Percentiles rank a stretch among this genome's conserved stretches.
phyloP scores from a whole-genome alignment of 2,797 vertebrate genomes.

The Cryptoblepharus egeriae region DNA sequence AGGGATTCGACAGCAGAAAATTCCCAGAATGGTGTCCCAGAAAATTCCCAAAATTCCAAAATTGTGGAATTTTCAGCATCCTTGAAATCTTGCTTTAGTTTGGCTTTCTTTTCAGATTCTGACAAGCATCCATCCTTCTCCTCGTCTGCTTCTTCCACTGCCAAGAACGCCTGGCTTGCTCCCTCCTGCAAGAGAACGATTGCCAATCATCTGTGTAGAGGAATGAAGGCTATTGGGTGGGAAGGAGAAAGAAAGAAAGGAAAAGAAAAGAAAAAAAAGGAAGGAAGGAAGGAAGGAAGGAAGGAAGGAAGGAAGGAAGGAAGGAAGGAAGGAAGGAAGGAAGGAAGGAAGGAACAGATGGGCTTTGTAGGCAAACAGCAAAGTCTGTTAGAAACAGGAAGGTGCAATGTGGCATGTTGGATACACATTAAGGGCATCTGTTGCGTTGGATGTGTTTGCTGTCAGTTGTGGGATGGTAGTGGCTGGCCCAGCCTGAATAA shows the following conservation, averaged over 20 bases:
- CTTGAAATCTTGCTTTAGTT: slow-evolving; percentile 22
- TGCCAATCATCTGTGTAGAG: slow-evolving; percentile 34
- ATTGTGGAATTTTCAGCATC: slow-evolving; percentile 27
- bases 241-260: too few relatives aligned
- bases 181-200: slow-evolving; percentile 42
- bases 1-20: too few relatives aligned
- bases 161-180: slow-evolving; percentile 24
- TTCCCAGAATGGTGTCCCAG: too few relatives aligned
- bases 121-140: neutral
- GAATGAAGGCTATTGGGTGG: slow-evolving; percentile 25
- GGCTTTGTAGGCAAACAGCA: slow-evolving; percentile 27
- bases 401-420: neutral
- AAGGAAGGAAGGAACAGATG: neutral
- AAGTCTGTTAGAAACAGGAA: neutral
- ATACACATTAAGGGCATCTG: slow-evolving; percentile 38
- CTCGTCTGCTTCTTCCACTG: slow-evolving; percentile 2
- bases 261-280: too few relatives aligned
- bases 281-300: too few relatives aligned
- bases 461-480: slow-evolving; percentile 46
- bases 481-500: slow-evolving; percentile 32
- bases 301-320: too few relatives aligned
- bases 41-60: too few relatives aligned
- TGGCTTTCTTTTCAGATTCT: slow-evolving; percentile 20
- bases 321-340: too few relatives aligned
- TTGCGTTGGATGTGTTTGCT: slow-evolving; percentile 23